phyloP scores from a whole-genome alignment of 2,888 invertebrate species.

The Pharmacophagus antenor region DNA sequence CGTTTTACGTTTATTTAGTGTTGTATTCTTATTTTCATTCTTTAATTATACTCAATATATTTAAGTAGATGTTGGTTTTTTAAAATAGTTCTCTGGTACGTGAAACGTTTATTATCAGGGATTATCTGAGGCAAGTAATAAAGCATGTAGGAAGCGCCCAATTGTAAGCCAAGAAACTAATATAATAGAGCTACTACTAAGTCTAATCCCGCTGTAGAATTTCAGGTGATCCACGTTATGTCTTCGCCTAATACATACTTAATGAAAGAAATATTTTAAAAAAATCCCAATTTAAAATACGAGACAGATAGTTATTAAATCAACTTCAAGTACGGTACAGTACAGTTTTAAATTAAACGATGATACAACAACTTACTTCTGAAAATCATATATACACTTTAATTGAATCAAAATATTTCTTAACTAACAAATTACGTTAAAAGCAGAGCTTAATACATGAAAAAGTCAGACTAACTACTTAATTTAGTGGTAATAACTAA shows the following conservation, averaged over 20 bases:
- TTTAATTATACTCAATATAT: background rate
- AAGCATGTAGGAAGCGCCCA: conserved; percentile 16
- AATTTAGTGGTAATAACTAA: conserved; percentile 1
- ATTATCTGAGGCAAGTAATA: conserved; percentile 18
- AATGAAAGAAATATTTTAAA: background rate
- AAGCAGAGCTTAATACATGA: no score
- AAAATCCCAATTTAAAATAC: no score
- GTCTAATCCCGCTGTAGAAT: conserved; percentile 11
- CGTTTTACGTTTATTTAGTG: background rate
- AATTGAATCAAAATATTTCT: no score
- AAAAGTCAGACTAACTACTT: background rate
- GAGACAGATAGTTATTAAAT: no score
- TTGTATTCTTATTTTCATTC: no score
- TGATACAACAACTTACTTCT: no score
- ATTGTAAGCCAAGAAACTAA: conserved; percentile 19
- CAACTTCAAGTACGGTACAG: no score
- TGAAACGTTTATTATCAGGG: conserved; percentile 8
- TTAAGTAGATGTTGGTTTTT: background rate
- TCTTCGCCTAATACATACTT: background rate
- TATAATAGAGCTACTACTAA: conserved; percentile 19
- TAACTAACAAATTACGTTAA: no score
- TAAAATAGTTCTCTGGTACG: background rate
- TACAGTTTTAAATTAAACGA: no score
- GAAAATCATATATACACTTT: no score
- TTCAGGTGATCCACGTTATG: background rate